Evolutionary conservation across 2,888 invertebrate species (phyloP).

Genomic region (Tuta absoluta): DNA sequence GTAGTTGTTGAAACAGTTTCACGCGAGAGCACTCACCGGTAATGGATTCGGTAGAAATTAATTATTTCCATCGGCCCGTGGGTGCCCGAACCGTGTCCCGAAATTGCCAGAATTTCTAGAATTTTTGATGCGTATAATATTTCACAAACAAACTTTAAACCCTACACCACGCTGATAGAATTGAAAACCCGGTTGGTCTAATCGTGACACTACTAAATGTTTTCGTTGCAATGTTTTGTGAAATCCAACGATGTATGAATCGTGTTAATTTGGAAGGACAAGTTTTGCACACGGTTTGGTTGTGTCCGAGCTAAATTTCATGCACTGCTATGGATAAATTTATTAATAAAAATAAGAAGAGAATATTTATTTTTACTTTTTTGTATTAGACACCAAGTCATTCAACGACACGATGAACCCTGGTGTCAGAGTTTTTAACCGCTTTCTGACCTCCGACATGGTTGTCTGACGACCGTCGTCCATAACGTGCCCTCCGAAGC

Average conservation of each 20-base stretch:
- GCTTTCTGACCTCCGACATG: too few relatives aligned
- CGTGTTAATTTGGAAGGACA: constrained; percentile 8
- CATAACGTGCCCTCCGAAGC: too few relatives aligned
- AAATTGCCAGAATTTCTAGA: constrained; percentile 45
- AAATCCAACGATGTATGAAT: constrained; percentile 14
- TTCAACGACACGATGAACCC: too few relatives aligned
- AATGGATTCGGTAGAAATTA: constrained; percentile 68
- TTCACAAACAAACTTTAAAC: constrained; percentile 21
- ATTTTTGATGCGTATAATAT: constrained; percentile 62
- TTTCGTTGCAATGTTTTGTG: constrained; percentile 14
- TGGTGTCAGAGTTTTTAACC: too few relatives aligned
- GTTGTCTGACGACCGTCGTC: too few relatives aligned
- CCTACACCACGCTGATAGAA: neutral
- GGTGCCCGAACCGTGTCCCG: too few relatives aligned
- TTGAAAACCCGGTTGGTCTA: neutral
- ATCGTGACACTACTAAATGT: constrained; percentile 20
- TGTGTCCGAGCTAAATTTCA: too few relatives aligned
- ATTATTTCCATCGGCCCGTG: constrained; percentile 59
- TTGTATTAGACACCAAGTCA: too few relatives aligned
- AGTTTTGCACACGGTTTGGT: neutral
- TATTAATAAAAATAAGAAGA: too few relatives aligned
- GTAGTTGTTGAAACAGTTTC: constrained; percentile 59
- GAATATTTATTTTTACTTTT: too few relatives aligned
- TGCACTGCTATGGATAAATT: too few relatives aligned
- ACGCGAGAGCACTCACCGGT: constrained; percentile 55